Evolutionary conservation across 2,888 invertebrate genomes (phyloP).

Genomic region (Ophion obscuratus): DNA sequence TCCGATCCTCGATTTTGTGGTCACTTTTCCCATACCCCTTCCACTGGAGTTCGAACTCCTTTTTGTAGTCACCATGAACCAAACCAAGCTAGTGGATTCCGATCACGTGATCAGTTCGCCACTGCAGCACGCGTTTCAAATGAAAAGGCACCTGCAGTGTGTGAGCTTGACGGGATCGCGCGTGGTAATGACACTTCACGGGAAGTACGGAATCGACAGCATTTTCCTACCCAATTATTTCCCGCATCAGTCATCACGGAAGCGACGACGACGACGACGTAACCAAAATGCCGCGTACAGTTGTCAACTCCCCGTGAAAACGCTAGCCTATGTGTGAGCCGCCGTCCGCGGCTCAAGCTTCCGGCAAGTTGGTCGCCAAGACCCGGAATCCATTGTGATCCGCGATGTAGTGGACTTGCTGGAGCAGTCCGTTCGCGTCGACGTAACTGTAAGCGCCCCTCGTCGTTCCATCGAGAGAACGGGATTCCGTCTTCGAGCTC

Average conservation of each 20-base stretch:
- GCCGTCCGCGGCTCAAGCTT: conserved; percentile 74
- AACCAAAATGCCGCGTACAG: background rate
- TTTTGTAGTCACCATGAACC: no score
- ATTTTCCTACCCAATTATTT: background rate
- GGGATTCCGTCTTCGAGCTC: conserved; percentile 87
- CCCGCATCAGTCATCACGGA: background rate
- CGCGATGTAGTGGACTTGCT: conserved; percentile 88
- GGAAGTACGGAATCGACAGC: background rate
- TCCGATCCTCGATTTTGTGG: no score
- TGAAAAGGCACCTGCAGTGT: no score
- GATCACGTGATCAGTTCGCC: no score
- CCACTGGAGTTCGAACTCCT: no score
- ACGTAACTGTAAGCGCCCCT: conserved; percentile 89
- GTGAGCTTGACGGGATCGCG: background rate
- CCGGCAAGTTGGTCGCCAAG: conserved; percentile 87
- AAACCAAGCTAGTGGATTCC: background rate
- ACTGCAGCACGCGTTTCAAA: no score
- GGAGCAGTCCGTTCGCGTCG: conserved; percentile 88
- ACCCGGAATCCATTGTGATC: conserved; percentile 89
- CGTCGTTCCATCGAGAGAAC: conserved; percentile 87
- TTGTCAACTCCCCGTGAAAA: background rate
- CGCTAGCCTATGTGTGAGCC: conserved; percentile 30
- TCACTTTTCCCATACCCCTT: no score
- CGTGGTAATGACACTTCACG: background rate
- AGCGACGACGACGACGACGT: background rate